A percentile compares a stretch with the other conserved stretches of the same genome.
These are phyloP conservation scores for Scophthalmus maximus DNA, from an alignment of 2,113 vertebrate species.

Conservation along the genomic window DNA sequence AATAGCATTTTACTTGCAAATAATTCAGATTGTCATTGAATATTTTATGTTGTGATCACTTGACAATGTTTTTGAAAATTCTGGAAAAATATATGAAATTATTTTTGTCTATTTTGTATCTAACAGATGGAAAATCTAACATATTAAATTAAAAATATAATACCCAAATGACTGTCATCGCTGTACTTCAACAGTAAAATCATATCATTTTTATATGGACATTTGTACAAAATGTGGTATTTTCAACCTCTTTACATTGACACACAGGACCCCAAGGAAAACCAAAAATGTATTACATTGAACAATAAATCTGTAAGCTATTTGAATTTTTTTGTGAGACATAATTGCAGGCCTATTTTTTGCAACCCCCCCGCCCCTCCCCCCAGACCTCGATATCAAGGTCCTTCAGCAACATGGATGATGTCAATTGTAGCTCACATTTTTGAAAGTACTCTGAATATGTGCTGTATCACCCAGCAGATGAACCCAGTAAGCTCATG, in stretches of 20 bases:
- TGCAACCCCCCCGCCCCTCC: not conserved
- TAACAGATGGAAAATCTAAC: slow-evolving; percentile 63
- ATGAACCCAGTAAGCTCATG: slow-evolving; percentile 15
- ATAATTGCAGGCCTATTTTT: slow-evolving; percentile 29
- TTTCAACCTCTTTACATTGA: slow-evolving; percentile 59
- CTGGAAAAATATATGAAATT: slow-evolving; percentile 72
- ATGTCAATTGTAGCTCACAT: not conserved
- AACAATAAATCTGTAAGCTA: slow-evolving; percentile 64
- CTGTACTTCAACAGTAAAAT: slow-evolving; percentile 62
- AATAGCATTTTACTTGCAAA: slow-evolving; percentile 57
- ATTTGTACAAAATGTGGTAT: slow-evolving; percentile 73
- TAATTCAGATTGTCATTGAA: slow-evolving; percentile 65
- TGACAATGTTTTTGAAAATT: slow-evolving; percentile 69
- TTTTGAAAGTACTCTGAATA: slow-evolving; percentile 14
- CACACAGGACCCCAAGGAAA: slow-evolving; percentile 42
- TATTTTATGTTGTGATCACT: slow-evolving; percentile 72
- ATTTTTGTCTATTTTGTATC: slow-evolving; percentile 82
- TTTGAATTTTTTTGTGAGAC: slow-evolving; percentile 36
- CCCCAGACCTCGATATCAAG: not conserved
- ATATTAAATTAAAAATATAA: slow-evolving; percentile 67
- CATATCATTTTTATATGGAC: slow-evolving; percentile 68
- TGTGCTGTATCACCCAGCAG: slow-evolving; percentile 7
- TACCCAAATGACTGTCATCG: slow-evolving; percentile 65
- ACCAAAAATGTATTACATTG: slow-evolving; percentile 67
- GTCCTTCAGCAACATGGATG: not conserved